These are phyloP conservation scores for Oxystoma pomonae DNA, from an alignment of 2,888 invertebrate genomes.

Conservation along the genomic window DNA sequence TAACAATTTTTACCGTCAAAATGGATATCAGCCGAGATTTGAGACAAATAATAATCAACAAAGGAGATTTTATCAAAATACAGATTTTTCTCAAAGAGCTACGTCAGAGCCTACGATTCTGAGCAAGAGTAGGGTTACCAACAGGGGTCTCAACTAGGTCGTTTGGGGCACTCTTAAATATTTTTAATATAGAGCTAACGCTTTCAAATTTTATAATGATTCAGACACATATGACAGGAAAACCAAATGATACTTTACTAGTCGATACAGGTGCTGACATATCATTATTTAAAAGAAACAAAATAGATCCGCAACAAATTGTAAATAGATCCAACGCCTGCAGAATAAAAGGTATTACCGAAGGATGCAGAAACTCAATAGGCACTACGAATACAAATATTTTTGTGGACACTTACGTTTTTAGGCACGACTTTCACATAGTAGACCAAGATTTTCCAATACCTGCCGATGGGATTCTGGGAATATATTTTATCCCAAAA, in stretches of 20 bases:
- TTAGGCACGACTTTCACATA: slow-evolving; percentile 4
- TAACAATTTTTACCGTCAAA: not conserved
- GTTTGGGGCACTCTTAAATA: not conserved
- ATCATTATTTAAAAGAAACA: slow-evolving; percentile 5
- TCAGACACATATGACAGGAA: too few relatives aligned
- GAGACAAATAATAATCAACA: not conserved
- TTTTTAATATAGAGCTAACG: not conserved
- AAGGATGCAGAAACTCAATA: not conserved
- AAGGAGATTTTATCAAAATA: not conserved
- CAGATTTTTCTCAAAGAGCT: not conserved
- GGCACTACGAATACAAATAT: not conserved
- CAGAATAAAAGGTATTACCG: slow-evolving; percentile 8
- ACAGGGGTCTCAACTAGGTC: not conserved
- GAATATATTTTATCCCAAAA: slow-evolving; percentile 7
- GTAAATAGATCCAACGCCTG: not conserved
- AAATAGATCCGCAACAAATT: slow-evolving; percentile 3
- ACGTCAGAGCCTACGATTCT: not conserved
- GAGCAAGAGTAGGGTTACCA: not conserved
- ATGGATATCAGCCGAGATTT: not conserved
- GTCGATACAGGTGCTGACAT: slow-evolving; percentile 4
- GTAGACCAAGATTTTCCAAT: slow-evolving; percentile 12
- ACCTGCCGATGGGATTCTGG: slow-evolving; percentile 11
- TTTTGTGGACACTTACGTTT: not conserved
- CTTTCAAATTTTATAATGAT: not conserved
- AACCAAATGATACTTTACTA: too few relatives aligned